These are phyloP conservation scores for Axis porcinus DNA, from an alignment of 2,113 vertebrate genomes.

Conservation along the genomic window DNA sequence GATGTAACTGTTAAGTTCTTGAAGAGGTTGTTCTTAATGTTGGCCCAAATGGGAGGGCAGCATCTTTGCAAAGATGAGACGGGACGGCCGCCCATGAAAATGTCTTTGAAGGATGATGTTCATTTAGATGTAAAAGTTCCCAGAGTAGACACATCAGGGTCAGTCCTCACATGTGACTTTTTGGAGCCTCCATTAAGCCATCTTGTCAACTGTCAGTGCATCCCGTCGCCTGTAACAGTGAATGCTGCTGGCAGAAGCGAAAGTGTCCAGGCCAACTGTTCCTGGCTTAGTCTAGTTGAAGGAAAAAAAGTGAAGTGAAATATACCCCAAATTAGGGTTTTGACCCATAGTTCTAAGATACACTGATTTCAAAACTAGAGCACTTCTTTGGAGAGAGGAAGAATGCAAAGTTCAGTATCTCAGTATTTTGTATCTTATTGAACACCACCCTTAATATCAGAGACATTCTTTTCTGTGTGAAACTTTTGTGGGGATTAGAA, in stretches of 20 bases:
- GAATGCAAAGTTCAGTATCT: constrained; percentile 32
- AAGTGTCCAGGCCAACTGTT: too few species aligned
- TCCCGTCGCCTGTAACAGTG: background rate
- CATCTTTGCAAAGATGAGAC: background rate
- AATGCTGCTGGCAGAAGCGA: background rate
- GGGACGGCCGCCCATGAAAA: background rate
- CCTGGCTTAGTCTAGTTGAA: background rate
- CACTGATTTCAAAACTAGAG: constrained; percentile 34
- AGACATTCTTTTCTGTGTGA: background rate
- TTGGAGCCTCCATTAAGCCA: background rate
- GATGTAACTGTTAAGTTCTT: background rate
- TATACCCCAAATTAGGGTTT: background rate
- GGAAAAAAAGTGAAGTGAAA: background rate
- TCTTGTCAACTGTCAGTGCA: background rate
- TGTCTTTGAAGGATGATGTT: background rate
- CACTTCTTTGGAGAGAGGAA: constrained; percentile 32
- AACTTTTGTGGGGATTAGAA: background rate
- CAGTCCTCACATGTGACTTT: accelerated
- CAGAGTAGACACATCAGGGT: accelerated
- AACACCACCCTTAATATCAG: background rate
- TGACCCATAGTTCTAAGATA: background rate
- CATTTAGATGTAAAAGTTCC: background rate
- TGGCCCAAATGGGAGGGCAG: background rate
- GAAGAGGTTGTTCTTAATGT: background rate
- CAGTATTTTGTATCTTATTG: constrained; percentile 19